Conservation (phyloP, 1,140 invertebrate species). For the Neodiprion fabricii region DNA sequence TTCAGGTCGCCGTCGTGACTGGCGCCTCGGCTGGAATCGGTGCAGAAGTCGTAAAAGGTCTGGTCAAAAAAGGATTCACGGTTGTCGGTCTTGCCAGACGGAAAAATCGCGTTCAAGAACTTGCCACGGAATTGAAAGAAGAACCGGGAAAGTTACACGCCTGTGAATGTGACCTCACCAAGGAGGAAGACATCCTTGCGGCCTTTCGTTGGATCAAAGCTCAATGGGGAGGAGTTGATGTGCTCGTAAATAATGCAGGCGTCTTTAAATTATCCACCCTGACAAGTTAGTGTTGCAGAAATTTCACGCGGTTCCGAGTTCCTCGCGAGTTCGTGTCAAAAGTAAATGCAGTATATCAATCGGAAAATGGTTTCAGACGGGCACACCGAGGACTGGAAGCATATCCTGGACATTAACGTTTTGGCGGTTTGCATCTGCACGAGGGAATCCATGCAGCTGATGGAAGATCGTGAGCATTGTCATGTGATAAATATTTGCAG, state of each 20-base stretch:
- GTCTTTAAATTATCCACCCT: constrained; percentile 37
- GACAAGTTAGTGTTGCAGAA: constrained; percentile 37
- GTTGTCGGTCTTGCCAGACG: constrained; percentile 68
- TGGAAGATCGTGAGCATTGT: constrained; percentile 49
- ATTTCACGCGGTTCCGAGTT: background rate
- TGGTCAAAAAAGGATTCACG: constrained; percentile 65
- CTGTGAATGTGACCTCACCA: constrained; percentile 70
- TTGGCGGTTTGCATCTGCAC: constrained; percentile 64
- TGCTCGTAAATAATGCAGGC: constrained; percentile 73
- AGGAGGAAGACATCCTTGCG: constrained; percentile 68
- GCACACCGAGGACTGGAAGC: constrained; percentile 50
- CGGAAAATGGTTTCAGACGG: constrained; percentile 38
- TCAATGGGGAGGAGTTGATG: constrained; percentile 66
- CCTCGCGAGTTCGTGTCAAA: background rate
- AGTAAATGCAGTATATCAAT: background rate
- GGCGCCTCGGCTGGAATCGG: constrained; percentile 75
- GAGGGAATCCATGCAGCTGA: constrained; percentile 63
- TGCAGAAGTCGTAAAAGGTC: constrained; percentile 49
- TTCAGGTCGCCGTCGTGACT: constrained; percentile 68
- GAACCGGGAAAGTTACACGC: constrained; percentile 39
- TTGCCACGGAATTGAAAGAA: constrained; percentile 26
- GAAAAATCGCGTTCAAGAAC: constrained; percentile 48
- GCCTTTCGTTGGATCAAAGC: constrained; percentile 67
- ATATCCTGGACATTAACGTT: constrained; percentile 68
- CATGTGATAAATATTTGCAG: constrained; percentile 1